Evolutionary conservation across 2,113 vertebrate species (phyloP).

Genomic region (Ageneiosus marmoratus): DNA sequence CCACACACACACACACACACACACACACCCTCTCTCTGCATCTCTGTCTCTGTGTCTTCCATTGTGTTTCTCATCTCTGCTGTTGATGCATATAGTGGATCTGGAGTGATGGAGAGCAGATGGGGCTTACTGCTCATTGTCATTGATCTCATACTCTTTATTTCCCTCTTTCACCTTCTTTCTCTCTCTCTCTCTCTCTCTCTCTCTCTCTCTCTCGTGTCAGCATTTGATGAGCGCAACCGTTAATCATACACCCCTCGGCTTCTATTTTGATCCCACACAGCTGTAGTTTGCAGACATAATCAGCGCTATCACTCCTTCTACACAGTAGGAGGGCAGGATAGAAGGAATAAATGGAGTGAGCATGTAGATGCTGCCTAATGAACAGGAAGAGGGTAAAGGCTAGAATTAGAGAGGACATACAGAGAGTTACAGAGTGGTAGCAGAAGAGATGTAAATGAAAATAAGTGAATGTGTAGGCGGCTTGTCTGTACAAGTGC

Average conservation of each 20-base stretch:
- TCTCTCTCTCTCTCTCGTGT: not conserved
- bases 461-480: not conserved
- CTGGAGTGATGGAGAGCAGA: constrained; percentile 24
- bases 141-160: not conserved
- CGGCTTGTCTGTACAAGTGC: not conserved
- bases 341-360: not conserved
- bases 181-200: not conserved
- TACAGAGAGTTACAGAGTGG: not conserved
- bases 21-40: too few species aligned
- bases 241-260: constrained; percentile 27
- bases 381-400: constrained; percentile 31
- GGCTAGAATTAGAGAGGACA: constrained; percentile 29
- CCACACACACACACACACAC: too few species aligned
- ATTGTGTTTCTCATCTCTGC: not conserved
- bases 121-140: not conserved
- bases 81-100: not conserved
- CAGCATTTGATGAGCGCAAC: constrained; percentile 7
- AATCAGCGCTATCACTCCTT: constrained; percentile 32
- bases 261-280: constrained; percentile 38
- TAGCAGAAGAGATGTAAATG: not conserved
- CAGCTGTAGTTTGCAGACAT: constrained; percentile 44
- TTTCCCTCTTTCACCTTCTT: not conserved
- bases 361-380: constrained; percentile 8
- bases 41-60: not conserved
- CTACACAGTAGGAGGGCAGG: not conserved